phyloP scores from a whole-genome alignment of 37 sponge, comb jelly and placozoan genomes.

The Chondrosia reniformis region DNA sequence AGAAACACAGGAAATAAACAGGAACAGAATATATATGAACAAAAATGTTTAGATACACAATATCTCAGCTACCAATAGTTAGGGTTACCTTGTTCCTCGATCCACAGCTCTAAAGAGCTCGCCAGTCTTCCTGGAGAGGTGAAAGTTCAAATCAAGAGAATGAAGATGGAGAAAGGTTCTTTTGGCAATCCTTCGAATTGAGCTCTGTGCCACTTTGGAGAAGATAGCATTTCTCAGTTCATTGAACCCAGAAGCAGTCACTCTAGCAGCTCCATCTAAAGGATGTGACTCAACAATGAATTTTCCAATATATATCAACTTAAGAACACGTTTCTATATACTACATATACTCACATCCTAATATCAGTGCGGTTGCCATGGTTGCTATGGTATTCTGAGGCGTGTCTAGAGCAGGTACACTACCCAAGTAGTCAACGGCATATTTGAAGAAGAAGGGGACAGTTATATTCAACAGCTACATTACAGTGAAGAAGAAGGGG shows the following conservation, averaged over 20 bases:
- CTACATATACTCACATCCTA: conserved; percentile 70
- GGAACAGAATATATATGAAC: not conserved
- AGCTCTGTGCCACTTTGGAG: conserved; percentile 92
- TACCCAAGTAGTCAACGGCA: conserved; percentile 75
- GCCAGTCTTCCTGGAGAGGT: conserved; percentile 91
- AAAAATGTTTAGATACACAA: not conserved
- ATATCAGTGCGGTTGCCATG: conserved; percentile 68
- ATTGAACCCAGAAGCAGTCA: conserved; percentile 73
- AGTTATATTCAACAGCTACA: conserved; percentile 82
- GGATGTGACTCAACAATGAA: no score
- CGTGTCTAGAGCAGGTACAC: conserved; percentile 45
- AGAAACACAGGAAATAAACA: not conserved
- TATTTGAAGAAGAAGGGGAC: conserved; percentile 94
- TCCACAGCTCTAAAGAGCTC: conserved; percentile 93
- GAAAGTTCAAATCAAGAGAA: conserved; percentile 87
- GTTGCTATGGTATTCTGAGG: conserved; percentile 72
- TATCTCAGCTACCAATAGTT: not conserved
- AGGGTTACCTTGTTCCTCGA: conserved; percentile 81
- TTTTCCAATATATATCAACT: no score
- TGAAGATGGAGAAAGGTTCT: conserved; percentile 91
- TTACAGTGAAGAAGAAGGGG: no score
- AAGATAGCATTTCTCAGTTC: conserved; percentile 92
- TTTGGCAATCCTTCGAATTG: conserved; percentile 81
- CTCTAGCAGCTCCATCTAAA: conserved; percentile 80
- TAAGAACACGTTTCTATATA: no score